Base-by-base conservation (phyloP, 2,797 vertebrate genomes). In the Chaenodraco wilsoni region DNA sequence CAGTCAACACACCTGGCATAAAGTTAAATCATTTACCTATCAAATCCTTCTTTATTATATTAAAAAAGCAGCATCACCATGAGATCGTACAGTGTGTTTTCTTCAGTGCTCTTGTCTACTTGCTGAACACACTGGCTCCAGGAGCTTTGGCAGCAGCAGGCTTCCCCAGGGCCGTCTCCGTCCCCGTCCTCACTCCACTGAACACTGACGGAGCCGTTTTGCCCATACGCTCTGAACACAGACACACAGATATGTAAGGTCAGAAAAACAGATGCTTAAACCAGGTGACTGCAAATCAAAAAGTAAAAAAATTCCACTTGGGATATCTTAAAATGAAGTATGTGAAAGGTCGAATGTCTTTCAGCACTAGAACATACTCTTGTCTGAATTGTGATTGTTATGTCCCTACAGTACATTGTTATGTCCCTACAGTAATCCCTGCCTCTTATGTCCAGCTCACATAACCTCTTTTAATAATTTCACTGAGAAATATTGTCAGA, bases 181-280 rank as follows among this genome's bases (percentile, higher is more conserved):
- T 72, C 16, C 97, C 97, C 0, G 96, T 94, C 78, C 96, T 95
- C 74, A 88, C 89, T 0, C 84, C 84, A 69, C 97, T 98, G 91
- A 99, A 99, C 61, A 99, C 80, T 0, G 98, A 99, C 0, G 97
- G 97, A 21, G 98, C 97, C 1, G 91, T 92, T 4, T 92, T 92
- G 1, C 98, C 97, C 74, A 94, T 91, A 65, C 96, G 96, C 67
- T 99, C 97, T 99, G 87, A n/a, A 74, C 69, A 74, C 70, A 86
- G 37, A 84, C 14, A 66, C 9, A 68, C 17, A 67, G 3, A 50
- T 9, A 12, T 27, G 15, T 37, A 3, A 0, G 0, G 44, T 37
- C 3, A 73, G 33, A 17, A 14, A 63, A 19, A 51, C 21, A 52
- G 7, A 10, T 15, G 21, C 8, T 55, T 27, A 10, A 65, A 62